Evolutionary conservation across 2,888 invertebrate species (phyloP), one percentile per base, ranked within the genome.

Genomic region (Lasioglossum calceatum): DNA sequence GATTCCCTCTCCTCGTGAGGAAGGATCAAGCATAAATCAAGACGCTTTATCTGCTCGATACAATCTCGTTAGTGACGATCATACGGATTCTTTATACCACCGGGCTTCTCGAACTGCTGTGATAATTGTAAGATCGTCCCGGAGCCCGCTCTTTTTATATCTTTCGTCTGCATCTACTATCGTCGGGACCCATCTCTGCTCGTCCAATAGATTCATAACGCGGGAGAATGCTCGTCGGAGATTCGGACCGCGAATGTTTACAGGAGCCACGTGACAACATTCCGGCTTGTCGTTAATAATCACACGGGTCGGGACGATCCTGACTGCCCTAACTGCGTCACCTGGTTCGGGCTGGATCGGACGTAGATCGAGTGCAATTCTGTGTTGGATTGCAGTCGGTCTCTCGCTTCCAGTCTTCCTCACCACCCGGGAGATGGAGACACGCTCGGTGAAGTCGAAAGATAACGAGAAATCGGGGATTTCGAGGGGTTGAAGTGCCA

Each of bases 191-290:
- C 79, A 70, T 84, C 84, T 78, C 58, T 50, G 71, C 19, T 47
- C 23, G 42, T 77, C 58, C 67, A 61, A 44, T 27, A 32, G 64
- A 77, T 84, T 77, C 79, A 84, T 77, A 85, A 84, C 64, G 67
- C 58, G 73, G 64, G 71, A 47, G 71, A 39, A 64, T 42, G 50
- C 32, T 32, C 19, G 70, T 12, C 10, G 70, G 23, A 58, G 32
- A 16, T 58, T 10, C 42, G 39, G 36, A 5, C 27, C 70, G 39
- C 70, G 77, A 54, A 83, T 73, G 83, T 73, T 73, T 73, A 77
- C 85, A 58, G 84, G 19, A 84, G 85, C 58, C 84, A 73, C 67
- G 84, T 67, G 76, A 77, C 79, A 19, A 76, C 85, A 85, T 79
- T 84, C 83, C 84, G 4, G 27, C 16, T 19, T 73, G 84, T 84